Conservation (phyloP, 2,888 invertebrate species). For the Macrophya alboannulata region DNA sequence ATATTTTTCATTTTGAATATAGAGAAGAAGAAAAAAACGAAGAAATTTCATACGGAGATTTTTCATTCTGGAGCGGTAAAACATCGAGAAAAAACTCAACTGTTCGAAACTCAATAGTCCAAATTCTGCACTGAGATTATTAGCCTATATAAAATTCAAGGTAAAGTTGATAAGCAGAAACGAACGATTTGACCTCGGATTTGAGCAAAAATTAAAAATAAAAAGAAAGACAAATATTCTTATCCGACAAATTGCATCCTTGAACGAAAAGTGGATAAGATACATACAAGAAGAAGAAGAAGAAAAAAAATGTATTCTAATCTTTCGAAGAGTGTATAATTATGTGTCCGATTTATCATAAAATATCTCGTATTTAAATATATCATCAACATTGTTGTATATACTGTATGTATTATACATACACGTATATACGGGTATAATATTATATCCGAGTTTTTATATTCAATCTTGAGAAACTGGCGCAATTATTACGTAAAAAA, state of each 20-base stretch:
- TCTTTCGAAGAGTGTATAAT: neutral
- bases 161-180: neutral
- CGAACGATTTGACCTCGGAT: slow-evolving; percentile 3
- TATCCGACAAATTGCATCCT: neutral
- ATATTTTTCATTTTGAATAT: no score
- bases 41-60: no score
- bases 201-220: neutral
- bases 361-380: neutral
- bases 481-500: neutral
- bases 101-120: neutral
- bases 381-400: no score
- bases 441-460: neutral
- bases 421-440: no score
- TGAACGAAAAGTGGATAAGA: neutral
- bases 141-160: neutral
- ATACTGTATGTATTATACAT: no score
- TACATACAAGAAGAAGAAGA: neutral
- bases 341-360: neutral
- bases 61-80: no score
- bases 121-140: neutral
- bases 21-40: no score
- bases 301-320: neutral
- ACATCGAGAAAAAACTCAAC: neutral
- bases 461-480: neutral
- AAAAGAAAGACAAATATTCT: neutral